Evolutionary conservation across 2,888 invertebrate genomes (phyloP).

Genomic region (Quadriops clusia): DNA sequence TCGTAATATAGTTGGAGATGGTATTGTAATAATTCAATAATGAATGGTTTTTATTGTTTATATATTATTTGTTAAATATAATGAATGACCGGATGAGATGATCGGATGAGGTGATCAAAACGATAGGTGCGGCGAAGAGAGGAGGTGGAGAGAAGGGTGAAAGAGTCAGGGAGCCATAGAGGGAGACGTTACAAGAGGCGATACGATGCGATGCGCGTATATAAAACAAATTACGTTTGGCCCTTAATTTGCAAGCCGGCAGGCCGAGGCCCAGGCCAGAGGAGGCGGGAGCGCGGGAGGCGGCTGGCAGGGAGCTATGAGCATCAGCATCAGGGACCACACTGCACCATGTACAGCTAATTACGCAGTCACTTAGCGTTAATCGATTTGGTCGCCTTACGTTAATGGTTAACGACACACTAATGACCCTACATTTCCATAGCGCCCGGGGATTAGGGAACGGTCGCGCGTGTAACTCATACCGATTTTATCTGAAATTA

Average conservation of each 20-base stretch:
- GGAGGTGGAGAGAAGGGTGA: too few species aligned
- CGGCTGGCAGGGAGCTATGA: slow-evolving; percentile 11
- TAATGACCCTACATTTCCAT: slow-evolving; percentile 40
- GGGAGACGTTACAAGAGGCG: too few species aligned
- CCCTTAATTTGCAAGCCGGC: slow-evolving; percentile 31
- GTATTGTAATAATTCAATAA: too few species aligned
- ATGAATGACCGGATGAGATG: too few species aligned
- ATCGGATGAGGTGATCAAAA: too few species aligned
- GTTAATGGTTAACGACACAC: slow-evolving; percentile 41
- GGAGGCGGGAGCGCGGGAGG: slow-evolving; percentile 11
- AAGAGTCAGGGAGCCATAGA: too few species aligned
- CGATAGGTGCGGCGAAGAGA: too few species aligned
- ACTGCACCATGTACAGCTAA: slow-evolving; percentile 37
- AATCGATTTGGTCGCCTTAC: slow-evolving; percentile 41
- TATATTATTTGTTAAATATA: too few species aligned
- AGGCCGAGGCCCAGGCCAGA: too few species aligned
- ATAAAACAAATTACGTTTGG: slow-evolving; percentile 24
- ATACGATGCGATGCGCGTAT: too few species aligned
- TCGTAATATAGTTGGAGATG: too few species aligned
- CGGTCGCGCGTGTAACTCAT: slow-evolving; percentile 30
- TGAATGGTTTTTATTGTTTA: too few species aligned
- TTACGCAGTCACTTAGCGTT: slow-evolving; percentile 42
- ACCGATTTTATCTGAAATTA: slow-evolving; percentile 37
- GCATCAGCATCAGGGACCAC: slow-evolving; percentile 20
- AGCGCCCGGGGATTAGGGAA: slow-evolving; percentile 21